Base-by-base conservation (phyloP, 2,113 vertebrate species). In the Atlantisia rogersi region DNA sequence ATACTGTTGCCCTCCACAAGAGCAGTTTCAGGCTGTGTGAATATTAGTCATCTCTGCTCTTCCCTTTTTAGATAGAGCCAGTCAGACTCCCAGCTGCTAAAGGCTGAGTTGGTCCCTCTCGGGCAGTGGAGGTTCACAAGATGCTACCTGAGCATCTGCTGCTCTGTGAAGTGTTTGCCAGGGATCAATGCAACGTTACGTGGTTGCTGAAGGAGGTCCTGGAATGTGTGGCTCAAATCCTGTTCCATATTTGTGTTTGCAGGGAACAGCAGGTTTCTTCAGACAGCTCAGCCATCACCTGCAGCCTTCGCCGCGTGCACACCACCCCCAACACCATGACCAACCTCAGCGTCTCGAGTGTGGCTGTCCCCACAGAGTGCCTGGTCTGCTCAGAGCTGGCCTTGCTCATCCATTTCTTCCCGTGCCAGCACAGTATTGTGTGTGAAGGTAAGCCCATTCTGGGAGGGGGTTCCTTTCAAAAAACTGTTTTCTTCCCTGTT, bases 371-470 rank as follows among this genome's bases (percentile, higher is more conserved):
- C 65, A 98, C 98, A 3, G 99, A 99, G 98, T 99, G 99, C 98
- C 98, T 99, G 96, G 99, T 99, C 98, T 99, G 99, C 97, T 99
- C 99, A 0, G 99, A 99, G 94, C 98, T 99, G 93, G 98, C 99
- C 12, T 96, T 99, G 95, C 99, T 99, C 56, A 98, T 99, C 74
- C 98, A 98, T 37, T 99, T 99, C 97, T 98, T 98, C 48, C 99
- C 99, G 1, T 99, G 99, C 95, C 99, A 99, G 97, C 99, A 99
- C 98, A 99, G 99, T 26, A 99, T 99, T 9, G 99, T 99, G 64
- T 99, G 99, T 83, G 99, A 99, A 98, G 99, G 99, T 99, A 92
- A 94, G 97, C 60, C 12, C 2, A 1, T 32, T 3, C 4, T 29
- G 3, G 0, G 52, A 12, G n/a, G 22, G 17, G 10, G 31, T 16